Conservation (phyloP, 2,113 vertebrate species). For the Elaphurus davidianus region DNA sequence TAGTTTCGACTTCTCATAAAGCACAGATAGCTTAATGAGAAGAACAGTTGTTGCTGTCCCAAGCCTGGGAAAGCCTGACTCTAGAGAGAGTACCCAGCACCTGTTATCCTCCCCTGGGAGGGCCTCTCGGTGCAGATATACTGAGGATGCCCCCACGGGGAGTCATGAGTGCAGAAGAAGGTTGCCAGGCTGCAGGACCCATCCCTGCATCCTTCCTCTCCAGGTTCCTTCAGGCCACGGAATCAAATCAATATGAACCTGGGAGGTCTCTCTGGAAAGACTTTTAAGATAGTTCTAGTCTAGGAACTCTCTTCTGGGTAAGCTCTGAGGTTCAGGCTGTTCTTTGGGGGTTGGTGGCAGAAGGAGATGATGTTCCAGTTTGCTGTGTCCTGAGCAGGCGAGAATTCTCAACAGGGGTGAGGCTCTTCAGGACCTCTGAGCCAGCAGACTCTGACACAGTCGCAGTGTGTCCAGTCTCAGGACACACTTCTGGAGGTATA, state of each 20-base stretch:
- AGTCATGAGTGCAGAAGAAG: not conserved
- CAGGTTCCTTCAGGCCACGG: not conserved
- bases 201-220: not conserved
- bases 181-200: not conserved
- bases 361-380: not conserved
- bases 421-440: not conserved
- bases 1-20: not conserved
- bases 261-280: not conserved
- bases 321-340: not conserved
- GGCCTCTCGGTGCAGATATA: not conserved
- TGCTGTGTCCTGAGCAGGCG: not conserved
- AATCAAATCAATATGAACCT: too few species aligned
- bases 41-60: not conserved
- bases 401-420: not conserved
- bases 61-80: not conserved
- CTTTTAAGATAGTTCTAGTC: not conserved
- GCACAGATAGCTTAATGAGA: not conserved
- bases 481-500: not conserved
- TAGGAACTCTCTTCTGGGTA: not conserved
- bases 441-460: not conserved
- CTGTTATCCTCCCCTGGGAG: not conserved
- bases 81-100: not conserved
- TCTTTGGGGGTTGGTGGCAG: not conserved
- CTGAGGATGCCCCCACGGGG: not conserved
- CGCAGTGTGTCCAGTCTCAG: too few species aligned